A percentile compares a stretch with the other conserved stretches of the same genome.
Evolutionary conservation across 1,140 invertebrate genomes (phyloP).

Genomic region (Drosophila orosa): DNA sequence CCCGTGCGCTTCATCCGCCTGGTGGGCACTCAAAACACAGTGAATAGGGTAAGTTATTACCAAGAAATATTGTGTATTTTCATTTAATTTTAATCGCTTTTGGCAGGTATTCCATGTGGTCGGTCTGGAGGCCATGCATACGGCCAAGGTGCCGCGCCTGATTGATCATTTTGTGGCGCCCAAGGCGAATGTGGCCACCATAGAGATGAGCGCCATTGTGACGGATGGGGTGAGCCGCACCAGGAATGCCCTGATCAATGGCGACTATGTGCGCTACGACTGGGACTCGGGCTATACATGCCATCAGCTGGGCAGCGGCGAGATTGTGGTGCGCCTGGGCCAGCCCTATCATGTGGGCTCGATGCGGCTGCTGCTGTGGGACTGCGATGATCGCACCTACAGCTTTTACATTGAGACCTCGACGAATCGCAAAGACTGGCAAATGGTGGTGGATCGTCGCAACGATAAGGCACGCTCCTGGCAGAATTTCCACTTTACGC

Average conservation of each 20-base stretch:
- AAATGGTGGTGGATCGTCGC: constrained; percentile 90
- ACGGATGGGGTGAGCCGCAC: constrained; percentile 97
- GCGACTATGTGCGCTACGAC: constrained; percentile 96
- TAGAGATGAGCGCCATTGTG: constrained; percentile 94
- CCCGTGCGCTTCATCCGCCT: constrained; percentile 96
- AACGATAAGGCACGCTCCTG: constrained; percentile 88
- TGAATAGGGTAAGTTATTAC: constrained; percentile 90
- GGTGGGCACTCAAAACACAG: constrained; percentile 97
- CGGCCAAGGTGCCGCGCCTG: constrained; percentile 90
- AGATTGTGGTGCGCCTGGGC: constrained; percentile 96
- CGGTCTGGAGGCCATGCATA: constrained; percentile 95
- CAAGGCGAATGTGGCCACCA: constrained; percentile 95
- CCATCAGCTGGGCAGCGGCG: constrained; percentile 98
- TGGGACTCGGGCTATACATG: constrained; percentile 99
- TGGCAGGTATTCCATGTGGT: constrained; percentile 95
- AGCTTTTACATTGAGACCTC: constrained; percentile 98
- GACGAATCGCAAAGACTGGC: constrained; percentile 95
- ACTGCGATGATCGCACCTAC: constrained; percentile 98
- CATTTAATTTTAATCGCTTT: too few species aligned
- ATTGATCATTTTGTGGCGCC: constrained; percentile 93
- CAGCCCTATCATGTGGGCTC: constrained; percentile 97
- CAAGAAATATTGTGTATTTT: too few species aligned
- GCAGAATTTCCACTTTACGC: constrained; percentile 94
- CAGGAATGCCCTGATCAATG: constrained; percentile 97
- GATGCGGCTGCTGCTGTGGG: constrained; percentile 97